Evolutionary conservation across 2,113 vertebrate species (phyloP).

Genomic region (Synchiropus splendidus): DNA sequence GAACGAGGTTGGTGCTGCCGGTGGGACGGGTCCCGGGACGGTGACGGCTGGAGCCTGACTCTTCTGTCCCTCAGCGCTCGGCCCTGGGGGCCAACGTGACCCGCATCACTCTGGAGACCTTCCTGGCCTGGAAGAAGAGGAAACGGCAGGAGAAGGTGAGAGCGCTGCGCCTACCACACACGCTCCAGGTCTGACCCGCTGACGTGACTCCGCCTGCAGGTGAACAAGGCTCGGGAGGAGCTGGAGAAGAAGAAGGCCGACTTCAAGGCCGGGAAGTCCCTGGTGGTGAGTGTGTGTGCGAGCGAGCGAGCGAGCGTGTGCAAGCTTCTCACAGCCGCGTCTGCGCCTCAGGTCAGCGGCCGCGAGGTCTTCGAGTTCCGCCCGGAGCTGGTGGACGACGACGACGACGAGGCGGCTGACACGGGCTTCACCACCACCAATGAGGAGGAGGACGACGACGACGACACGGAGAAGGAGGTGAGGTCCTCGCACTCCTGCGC

Average conservation of each 20-base stretch:
- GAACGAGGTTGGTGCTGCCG: conserved; percentile 73
- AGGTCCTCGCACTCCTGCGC: background rate
- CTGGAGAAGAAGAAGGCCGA: conserved; percentile 96
- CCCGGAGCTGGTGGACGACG: conserved; percentile 87
- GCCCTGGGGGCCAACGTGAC: conserved; percentile 88
- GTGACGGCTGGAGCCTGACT: background rate
- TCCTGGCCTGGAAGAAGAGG: conserved; percentile 96
- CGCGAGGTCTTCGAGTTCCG: conserved; percentile 96
- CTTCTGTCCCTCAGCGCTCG: conserved; percentile 67
- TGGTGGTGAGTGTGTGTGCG: too few relatives aligned
- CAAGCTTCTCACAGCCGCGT: background rate
- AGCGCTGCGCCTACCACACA: too few relatives aligned
- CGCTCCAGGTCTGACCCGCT: too few relatives aligned
- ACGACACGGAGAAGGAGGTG: conserved; percentile 19
- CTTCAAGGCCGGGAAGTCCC: conserved; percentile 88
- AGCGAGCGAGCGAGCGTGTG: background rate
- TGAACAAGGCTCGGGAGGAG: conserved; percentile 80
- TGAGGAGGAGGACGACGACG: conserved; percentile 53
- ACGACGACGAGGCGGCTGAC: conserved; percentile 90
- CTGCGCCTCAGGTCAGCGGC: conserved; percentile 77
- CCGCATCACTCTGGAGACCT: conserved; percentile 95
- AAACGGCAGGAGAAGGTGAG: conserved; percentile 91
- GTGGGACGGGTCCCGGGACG: too few relatives aligned
- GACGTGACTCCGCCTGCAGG: conserved; percentile 16
- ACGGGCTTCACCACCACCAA: conserved; percentile 67